Evolutionary conservation across 2,113 vertebrate species (phyloP).

Genomic region (Nettapus auritus): DNA sequence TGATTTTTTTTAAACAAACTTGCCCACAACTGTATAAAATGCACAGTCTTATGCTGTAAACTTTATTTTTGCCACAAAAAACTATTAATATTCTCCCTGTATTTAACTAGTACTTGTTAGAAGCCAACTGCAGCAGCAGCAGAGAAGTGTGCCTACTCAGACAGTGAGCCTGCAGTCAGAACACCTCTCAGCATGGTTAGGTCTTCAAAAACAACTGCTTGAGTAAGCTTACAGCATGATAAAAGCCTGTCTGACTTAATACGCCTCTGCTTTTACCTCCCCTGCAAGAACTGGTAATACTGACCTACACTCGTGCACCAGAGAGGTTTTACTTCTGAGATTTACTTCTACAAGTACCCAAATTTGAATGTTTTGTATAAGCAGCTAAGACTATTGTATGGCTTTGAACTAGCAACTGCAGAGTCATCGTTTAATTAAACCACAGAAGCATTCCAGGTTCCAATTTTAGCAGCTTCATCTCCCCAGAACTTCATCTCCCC

Average conservation of each 20-base stretch:
- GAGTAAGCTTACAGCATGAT: background rate
- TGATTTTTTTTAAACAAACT: background rate
- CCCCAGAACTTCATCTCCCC: background rate
- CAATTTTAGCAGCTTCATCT: background rate
- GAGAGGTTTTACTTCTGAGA: background rate
- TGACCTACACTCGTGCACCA: background rate
- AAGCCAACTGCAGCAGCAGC: background rate
- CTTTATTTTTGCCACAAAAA: background rate
- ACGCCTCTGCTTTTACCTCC: background rate
- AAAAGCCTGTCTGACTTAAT: background rate
- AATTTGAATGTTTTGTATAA: background rate
- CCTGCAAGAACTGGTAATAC: background rate
- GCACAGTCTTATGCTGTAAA: background rate
- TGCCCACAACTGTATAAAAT: background rate
- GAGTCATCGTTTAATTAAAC: background rate
- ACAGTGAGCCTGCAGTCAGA: background rate
- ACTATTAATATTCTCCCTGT: rapidly evolving
- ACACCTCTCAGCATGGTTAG: background rate
- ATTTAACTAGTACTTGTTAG: rapidly evolving
- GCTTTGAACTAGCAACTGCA: background rate
- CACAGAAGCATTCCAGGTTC: background rate
- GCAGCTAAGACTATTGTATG: background rate
- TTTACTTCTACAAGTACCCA: background rate
- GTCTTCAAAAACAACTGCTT: background rate
- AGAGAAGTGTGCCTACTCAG: background rate